These are phyloP conservation scores for Heloderma charlesbogerti DNA, from an alignment of 2,113 vertebrate species.

Conservation along the genomic window DNA sequence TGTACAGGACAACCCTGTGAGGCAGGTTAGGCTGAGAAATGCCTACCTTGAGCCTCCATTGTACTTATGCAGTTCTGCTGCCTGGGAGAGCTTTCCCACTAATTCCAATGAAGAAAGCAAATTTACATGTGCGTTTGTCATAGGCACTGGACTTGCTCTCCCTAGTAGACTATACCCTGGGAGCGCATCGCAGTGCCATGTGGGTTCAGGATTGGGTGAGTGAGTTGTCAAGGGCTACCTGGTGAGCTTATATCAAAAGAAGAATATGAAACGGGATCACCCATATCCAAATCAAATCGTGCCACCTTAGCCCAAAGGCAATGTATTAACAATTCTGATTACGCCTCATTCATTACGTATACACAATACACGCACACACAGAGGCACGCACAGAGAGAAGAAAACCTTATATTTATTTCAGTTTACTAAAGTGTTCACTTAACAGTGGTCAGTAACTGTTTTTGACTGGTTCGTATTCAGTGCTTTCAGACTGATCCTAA, in stretches of 20 bases:
- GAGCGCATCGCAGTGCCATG: not conserved
- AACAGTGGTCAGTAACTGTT: not conserved
- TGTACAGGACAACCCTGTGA: not conserved
- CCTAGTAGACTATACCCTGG: not conserved
- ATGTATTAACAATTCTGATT: not conserved
- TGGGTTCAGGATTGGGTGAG: not conserved
- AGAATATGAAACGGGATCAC: not conserved
- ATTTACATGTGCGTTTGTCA: not conserved
- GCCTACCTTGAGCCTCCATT: not conserved
- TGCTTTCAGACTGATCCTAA: not conserved
- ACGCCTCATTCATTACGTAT: not conserved
- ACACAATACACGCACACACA: no score
- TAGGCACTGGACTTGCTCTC: not conserved
- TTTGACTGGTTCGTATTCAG: not conserved
- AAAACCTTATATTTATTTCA: not conserved
- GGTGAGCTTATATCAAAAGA: not conserved
- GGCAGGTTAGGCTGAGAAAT: not conserved
- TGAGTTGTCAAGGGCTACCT: not conserved
- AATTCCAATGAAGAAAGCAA: not conserved
- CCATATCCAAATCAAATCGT: not conserved
- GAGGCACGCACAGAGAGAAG: not conserved
- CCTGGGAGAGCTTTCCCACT: not conserved
- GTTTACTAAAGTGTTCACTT: not conserved
- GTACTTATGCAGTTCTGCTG: not conserved
- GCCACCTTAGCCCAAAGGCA: not conserved